A percentile compares a stretch with the other conserved stretches of the same genome.
phyloP scores from a whole-genome alignment of 1,140 invertebrate species.

The Psix sp. region DNA sequence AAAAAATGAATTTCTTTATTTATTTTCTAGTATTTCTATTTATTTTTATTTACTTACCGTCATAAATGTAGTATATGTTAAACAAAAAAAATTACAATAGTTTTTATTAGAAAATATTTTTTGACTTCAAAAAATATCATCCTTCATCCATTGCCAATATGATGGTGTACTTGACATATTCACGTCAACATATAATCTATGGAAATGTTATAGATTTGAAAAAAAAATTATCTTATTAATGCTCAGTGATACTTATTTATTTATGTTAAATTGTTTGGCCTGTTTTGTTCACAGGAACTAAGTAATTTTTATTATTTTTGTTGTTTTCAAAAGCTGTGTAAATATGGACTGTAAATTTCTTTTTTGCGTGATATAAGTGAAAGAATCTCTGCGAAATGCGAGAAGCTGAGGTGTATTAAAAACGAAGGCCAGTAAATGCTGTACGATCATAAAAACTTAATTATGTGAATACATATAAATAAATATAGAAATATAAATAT shows the following conservation, averaged over 20 bases:
- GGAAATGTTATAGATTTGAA: too few species aligned
- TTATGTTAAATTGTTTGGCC: constrained; percentile 1
- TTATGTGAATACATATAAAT: constrained; percentile 57
- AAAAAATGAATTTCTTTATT: neutral
- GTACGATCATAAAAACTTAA: constrained; percentile 51
- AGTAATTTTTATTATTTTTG: constrained; percentile 16
- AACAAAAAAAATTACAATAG: constrained; percentile 21
- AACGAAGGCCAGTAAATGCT: constrained; percentile 53
- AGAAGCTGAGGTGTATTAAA: constrained; percentile 35
- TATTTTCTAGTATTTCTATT: constrained; percentile 22
- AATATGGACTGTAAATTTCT: constrained; percentile 36
- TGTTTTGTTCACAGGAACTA: neutral
- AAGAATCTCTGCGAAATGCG: neutral
- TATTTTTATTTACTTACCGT: too few species aligned
- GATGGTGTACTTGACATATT: too few species aligned
- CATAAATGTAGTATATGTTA: constrained; percentile 6
- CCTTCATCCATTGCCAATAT: too few species aligned
- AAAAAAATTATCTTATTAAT: too few species aligned
- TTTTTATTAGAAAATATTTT: constrained; percentile 22
- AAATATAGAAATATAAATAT: constrained; percentile 61
- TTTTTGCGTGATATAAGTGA: constrained; percentile 37
- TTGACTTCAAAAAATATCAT: too few species aligned
- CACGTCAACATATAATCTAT: too few species aligned
- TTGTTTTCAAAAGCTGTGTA: constrained; percentile 31
- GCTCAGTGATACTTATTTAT: neutral